Conservation (phyloP, 1,140 invertebrate species). For the Ectropis grisescens region DNA sequence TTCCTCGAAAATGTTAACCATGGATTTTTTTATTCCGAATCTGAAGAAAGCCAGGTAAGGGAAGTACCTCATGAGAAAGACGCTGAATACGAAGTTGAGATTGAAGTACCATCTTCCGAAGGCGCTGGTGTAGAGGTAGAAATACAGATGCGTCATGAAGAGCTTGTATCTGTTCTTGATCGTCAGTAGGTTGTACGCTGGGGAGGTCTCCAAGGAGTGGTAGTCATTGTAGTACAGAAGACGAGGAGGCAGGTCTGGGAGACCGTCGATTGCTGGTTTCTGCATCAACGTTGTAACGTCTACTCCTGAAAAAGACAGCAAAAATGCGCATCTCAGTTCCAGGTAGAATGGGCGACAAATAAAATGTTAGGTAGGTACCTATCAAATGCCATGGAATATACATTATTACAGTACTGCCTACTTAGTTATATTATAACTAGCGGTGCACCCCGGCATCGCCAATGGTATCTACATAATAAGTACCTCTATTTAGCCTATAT, state of each 20-base stretch:
- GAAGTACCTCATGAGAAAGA: constrained; percentile 50
- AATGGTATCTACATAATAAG: no score
- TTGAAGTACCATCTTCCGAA: constrained; percentile 47
- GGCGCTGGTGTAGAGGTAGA: constrained; percentile 21
- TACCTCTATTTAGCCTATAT: no score
- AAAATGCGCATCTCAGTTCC: no score
- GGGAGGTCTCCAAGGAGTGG: constrained; percentile 22
- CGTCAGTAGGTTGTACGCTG: constrained; percentile 28
- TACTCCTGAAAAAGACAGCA: constrained; percentile 28
- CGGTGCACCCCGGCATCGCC: no score
- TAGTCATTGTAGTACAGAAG: constrained; percentile 34
- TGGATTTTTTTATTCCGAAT: constrained; percentile 40
- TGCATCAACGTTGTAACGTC: constrained; percentile 25
- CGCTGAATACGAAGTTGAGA: constrained; percentile 29
- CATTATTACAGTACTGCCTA: background rate
- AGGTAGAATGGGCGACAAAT: no score
- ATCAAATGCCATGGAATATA: constrained; percentile 1
- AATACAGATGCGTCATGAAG: constrained; percentile 11
- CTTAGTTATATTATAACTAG: background rate
- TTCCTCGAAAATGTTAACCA: constrained; percentile 49
- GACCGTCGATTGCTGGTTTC: constrained; percentile 24
- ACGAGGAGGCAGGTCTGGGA: constrained; percentile 12
- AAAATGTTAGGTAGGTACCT: no score
- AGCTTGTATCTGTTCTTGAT: constrained; percentile 28
- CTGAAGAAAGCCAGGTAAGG: constrained; percentile 52